Evolutionary conservation across 64 coral and sea anemone species (phyloP).

Genomic region (Montipora capricornis): DNA sequence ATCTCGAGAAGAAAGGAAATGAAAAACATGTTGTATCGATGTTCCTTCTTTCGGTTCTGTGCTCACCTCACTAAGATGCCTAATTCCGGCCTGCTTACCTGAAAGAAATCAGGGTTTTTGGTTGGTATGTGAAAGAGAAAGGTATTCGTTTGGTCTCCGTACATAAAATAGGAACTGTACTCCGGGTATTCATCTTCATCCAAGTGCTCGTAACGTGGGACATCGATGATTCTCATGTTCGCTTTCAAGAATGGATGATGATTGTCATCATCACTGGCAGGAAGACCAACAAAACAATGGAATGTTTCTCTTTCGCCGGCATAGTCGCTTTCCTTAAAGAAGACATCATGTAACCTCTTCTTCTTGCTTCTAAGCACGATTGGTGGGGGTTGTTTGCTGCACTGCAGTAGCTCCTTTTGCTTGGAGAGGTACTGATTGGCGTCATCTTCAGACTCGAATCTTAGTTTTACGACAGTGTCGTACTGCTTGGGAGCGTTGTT

Average conservation of each 20-base stretch:
- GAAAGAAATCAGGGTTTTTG: constrained; percentile 66
- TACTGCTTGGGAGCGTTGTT: constrained; percentile 48
- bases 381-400: not conserved
- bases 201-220: constrained; percentile 41
- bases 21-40: too few species aligned
- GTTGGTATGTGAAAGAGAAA: constrained; percentile 56
- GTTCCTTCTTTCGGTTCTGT: too few species aligned
- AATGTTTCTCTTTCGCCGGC: constrained; percentile 7
- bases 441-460: constrained; percentile 33
- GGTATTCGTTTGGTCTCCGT: constrained; percentile 24
- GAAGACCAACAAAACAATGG: constrained; percentile 49
- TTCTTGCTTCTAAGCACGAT: constrained; percentile 26
- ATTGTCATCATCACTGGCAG: not conserved
- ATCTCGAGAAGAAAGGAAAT: too few species aligned
- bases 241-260: constrained; percentile 48
- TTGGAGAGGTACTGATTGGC: constrained; percentile 12
- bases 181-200: constrained; percentile 31
- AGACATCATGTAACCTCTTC: constrained; percentile 36
- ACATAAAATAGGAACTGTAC: constrained; percentile 41
- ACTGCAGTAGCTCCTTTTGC: not conserved
- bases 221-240: constrained; percentile 51
- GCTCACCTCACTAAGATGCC: too few species aligned
- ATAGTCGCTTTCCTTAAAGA: constrained; percentile 55
- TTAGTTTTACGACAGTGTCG: constrained; percentile 27
- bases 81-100: constrained; percentile 5